Evolutionary conservation across 2,888 invertebrate genomes (phyloP).

Genomic region (Allolobophora icterica): DNA sequence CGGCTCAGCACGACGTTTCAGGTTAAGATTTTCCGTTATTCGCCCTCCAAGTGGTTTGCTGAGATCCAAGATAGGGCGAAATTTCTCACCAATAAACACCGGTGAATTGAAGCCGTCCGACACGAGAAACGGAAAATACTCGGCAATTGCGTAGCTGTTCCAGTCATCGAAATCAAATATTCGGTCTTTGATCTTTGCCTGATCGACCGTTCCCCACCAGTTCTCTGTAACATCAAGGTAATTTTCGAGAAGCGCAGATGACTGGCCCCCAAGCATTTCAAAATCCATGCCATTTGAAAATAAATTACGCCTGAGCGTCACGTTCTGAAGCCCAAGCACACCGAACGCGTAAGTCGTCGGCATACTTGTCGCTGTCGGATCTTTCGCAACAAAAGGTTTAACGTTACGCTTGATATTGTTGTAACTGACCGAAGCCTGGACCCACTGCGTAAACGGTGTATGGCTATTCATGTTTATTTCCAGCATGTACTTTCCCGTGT

Average conservation of each 20-base stretch:
- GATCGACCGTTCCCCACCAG: conserved; percentile 90
- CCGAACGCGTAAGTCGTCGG: conserved; percentile 77
- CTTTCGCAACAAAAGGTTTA: conserved; percentile 32
- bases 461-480: conserved; percentile 89
- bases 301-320: conserved; percentile 85
- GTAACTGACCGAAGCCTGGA: conserved; percentile 45
- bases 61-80: conserved; percentile 52
- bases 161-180: conserved; percentile 99
- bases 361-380: conserved; percentile 48
- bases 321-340: conserved; percentile 91
- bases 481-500: conserved; percentile 79
- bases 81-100: conserved; percentile 51
- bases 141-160: conserved; percentile 95
- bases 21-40: conserved; percentile 70
- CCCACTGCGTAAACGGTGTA: conserved; percentile 78
- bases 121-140: conserved; percentile 84
- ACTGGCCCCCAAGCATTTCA: conserved; percentile 84
- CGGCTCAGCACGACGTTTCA: conserved; percentile 53
- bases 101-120: conserved; percentile 64
- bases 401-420: conserved; percentile 56
- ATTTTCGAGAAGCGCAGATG: conserved; percentile 85
- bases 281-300: conserved; percentile 76
- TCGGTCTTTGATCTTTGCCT: conserved; percentile 69
- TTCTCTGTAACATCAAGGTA: conserved; percentile 87
- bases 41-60: conserved; percentile 67